Evolutionary conservation across 2,113 vertebrate species (phyloP).

Genomic region (Talpa occidentalis): DNA sequence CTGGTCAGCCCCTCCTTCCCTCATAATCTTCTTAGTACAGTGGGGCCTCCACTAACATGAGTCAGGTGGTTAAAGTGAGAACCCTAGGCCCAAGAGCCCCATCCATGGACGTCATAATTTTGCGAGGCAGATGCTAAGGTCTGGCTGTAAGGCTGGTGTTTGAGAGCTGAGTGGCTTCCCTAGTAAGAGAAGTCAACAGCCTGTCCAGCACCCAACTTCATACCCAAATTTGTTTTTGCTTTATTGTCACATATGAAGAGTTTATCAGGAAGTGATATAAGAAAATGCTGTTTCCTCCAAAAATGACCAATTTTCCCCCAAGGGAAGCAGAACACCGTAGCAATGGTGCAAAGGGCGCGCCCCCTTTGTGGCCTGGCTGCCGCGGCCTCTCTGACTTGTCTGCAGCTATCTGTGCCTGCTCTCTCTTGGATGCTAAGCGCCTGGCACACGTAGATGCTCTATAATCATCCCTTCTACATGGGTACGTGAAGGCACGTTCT

Average conservation of each 20-base stretch:
- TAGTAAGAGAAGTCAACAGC: neutral
- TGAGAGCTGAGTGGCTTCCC: neutral
- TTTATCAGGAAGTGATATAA: neutral
- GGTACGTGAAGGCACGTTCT: fast-evolving
- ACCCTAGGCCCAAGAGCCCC: fast-evolving
- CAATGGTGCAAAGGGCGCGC: no score
- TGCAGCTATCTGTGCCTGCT: neutral
- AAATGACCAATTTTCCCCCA: neutral
- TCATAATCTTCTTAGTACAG: fast-evolving
- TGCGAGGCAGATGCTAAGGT: neutral
- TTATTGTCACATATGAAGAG: neutral
- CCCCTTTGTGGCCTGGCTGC: fast-evolving
- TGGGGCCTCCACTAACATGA: neutral
- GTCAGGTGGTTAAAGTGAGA: neutral
- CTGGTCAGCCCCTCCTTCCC: no score
- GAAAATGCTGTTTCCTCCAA: slow-evolving; percentile 28
- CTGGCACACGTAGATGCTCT: neutral
- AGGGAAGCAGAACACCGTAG: neutral
- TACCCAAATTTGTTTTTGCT: neutral
- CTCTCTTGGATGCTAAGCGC: fast-evolving
- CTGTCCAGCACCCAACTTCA: neutral
- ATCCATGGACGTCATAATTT: neutral
- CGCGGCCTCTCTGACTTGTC: no score
- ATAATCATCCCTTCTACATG: fast-evolving
- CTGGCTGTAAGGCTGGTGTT: neutral